phyloP scores from a whole-genome alignment of 2,797 vertebrate species.

The Crypturellus tataupa region DNA sequence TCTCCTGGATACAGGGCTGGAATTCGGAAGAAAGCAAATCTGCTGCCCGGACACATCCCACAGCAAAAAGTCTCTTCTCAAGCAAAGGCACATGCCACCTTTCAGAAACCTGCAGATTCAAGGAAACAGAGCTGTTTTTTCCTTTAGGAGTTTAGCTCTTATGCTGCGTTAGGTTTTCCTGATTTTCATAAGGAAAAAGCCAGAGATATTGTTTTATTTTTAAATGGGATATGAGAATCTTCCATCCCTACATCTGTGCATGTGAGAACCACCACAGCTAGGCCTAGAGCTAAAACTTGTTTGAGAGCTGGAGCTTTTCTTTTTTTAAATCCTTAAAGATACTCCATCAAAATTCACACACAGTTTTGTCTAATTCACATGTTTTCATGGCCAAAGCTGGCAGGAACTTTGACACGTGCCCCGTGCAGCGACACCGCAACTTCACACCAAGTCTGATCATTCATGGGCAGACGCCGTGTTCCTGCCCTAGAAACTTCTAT shows the following conservation, averaged over 20 bases:
- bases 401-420: background rate
- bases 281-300: background rate
- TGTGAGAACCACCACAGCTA: background rate
- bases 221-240: background rate
- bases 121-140: fast-evolving
- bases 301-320: background rate
- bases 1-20: background rate
- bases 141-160: background rate
- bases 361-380: background rate
- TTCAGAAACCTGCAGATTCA: background rate
- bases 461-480: background rate
- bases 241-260: background rate
- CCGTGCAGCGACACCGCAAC: background rate
- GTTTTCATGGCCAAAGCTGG: background rate
- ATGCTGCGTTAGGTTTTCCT: background rate
- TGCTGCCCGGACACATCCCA: background rate
- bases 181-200: background rate
- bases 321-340: background rate
- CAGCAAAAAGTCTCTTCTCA: background rate
- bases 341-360: background rate
- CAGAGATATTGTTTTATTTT: background rate
- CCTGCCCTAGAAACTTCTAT: background rate
- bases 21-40: background rate
- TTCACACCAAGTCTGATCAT: background rate
- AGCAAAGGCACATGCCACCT: fast-evolving